These are phyloP conservation scores for Carpatolechia fugitivella DNA, from an alignment of 2,888 invertebrate genomes.

Conservation along the genomic window DNA sequence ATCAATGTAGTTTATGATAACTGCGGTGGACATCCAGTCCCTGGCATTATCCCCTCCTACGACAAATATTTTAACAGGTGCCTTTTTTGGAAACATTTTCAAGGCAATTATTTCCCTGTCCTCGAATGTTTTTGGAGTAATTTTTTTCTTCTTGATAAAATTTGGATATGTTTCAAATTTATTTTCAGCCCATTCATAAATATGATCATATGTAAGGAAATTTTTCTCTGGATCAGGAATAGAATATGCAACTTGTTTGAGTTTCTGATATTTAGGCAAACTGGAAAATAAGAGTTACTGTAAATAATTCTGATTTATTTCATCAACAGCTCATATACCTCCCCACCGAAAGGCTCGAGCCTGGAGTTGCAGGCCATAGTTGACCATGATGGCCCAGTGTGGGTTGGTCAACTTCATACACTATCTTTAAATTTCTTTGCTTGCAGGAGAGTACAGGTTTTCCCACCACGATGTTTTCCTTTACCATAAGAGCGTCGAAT, in stretches of 20 bases:
- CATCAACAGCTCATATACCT: no score
- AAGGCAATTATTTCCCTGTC: slow-evolving; percentile 50
- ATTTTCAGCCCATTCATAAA: slow-evolving; percentile 40
- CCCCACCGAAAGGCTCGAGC: no score
- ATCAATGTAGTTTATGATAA: slow-evolving; percentile 43
- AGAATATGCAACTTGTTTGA: background rate
- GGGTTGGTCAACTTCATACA: no score
- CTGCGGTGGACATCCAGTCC: slow-evolving; percentile 57
- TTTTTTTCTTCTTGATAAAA: slow-evolving; percentile 28
- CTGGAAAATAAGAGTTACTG: no score
- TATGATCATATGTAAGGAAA: slow-evolving; percentile 39
- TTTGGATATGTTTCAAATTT: slow-evolving; percentile 29
- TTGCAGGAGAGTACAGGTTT: no score
- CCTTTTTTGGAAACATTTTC: slow-evolving; percentile 41
- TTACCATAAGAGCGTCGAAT: no score
- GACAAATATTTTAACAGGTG: slow-evolving; percentile 48
- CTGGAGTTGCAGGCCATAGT: no score
- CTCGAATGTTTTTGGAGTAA: slow-evolving; percentile 51
- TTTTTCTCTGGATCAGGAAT: background rate
- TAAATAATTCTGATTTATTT: no score
- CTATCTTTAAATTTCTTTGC: no score
- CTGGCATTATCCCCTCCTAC: slow-evolving; percentile 61
- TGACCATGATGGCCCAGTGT: no score
- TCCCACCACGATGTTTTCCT: no score
- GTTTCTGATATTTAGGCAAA: background rate